A percentile compares a stretch with the other conserved stretches of the same genome.
Conservation (phyloP, 2,888 invertebrate species). For the Callyntrura guangdongensis region DNA sequence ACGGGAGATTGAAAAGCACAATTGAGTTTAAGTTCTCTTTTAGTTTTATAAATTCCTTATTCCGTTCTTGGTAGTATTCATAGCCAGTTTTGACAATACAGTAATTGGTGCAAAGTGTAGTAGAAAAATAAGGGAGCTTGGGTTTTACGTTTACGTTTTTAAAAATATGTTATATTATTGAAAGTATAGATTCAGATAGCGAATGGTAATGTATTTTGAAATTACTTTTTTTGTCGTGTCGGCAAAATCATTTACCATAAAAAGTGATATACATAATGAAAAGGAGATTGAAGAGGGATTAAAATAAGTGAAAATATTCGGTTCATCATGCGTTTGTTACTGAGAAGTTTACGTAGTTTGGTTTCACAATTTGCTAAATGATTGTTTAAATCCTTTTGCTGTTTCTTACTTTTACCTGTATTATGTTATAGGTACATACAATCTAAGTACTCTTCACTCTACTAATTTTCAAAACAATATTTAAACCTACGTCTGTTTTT, state of each 20-base stretch:
- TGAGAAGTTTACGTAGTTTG: too few species aligned
- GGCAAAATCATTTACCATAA: not conserved
- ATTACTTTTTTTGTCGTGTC: not conserved
- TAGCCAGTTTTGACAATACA: conserved; percentile 52
- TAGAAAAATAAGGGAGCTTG: not conserved
- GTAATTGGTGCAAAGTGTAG: conserved; percentile 24
- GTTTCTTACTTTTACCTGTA: too few species aligned
- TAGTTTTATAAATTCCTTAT: not conserved
- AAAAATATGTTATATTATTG: not conserved
- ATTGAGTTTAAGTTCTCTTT: not conserved
- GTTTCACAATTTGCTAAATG: too few species aligned
- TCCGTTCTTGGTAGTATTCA: conserved; percentile 27
- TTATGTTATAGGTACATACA: too few species aligned
- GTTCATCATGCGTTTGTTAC: too few species aligned
- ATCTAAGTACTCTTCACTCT: too few species aligned
- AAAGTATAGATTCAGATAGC: not conserved
- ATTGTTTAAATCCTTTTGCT: too few species aligned
- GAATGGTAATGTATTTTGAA: too few species aligned
- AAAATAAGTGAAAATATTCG: not conserved
- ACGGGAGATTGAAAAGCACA: conserved; percentile 29
- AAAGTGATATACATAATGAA: conserved; percentile 27
- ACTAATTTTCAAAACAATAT: too few species aligned
- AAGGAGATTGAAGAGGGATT: not conserved
- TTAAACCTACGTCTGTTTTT: too few species aligned
- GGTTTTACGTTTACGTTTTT: not conserved